Base-by-base conservation (phyloP, 2,888 invertebrate species). In the Orchestes rusci region DNA sequence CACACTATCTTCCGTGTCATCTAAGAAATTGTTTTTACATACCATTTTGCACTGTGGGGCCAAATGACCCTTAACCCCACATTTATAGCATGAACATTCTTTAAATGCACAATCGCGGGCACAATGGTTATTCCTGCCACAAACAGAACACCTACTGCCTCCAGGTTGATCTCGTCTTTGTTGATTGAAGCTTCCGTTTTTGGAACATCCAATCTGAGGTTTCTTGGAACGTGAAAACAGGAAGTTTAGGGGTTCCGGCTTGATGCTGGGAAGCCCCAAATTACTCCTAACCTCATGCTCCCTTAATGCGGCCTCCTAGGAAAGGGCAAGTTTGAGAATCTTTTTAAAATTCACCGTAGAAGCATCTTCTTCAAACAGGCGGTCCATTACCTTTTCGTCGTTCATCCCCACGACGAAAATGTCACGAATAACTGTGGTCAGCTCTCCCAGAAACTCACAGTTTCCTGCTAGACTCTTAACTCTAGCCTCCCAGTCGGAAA, bases 381-480 rank as follows among this genome's bases (percentile, higher is more conserved):
- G 33, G 18, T 46, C 49, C 38, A 45, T 38, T 13, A 46, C 28
- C 32, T 39, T 39, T 12, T 38, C 41, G 17, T 45, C 42, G n/a
- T 37, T 37, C 7, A 50, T 40, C 17, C 47, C 50, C 16, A 44
- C 41, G 13, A 43, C 47, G 20, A 48, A 48, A 13, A 48, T 34
- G 28, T 48, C 44, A 27, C 37, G 18, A 40, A 44, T 45, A 10
- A 48, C 34, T 32, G 31, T 38, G 7, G 33, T n/a, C 30, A 49
- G 32, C 30, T 50, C 44, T 3, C n/a, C 29, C 16, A 42, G 40
- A 42, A 51, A 51, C 18, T 36, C 34, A 39, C 47, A 51, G 20
- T 36, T 51, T 19, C 40, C 31, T 16, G 45, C 47, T 16, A 51
- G 35, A 29, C 45, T 44, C 45, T 51, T 47, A 2, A 45, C 45